A percentile compares a stretch with the other conserved stretches of the same genome.
Conservation (phyloP, 2,797 vertebrate genomes). For the Leptoclinus maculatus region DNA sequence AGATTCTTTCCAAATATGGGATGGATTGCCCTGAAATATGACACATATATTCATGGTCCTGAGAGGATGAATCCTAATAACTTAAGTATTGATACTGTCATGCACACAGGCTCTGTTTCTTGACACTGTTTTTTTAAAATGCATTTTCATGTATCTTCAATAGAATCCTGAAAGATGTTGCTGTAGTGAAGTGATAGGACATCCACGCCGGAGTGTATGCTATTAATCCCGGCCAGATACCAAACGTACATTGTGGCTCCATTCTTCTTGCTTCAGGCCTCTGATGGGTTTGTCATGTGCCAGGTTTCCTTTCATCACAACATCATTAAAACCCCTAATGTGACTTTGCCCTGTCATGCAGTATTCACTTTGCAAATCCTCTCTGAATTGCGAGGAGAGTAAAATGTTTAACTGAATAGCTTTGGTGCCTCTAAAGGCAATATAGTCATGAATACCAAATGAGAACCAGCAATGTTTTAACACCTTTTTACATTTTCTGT, state of each 20-base stretch:
- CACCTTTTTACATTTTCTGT: slow-evolving; percentile 47
- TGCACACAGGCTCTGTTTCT: neutral
- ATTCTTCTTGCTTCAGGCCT: slow-evolving; percentile 21
- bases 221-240: slow-evolving; percentile 7
- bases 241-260: slow-evolving; percentile 1
- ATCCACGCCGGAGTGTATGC: neutral
- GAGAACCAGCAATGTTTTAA: slow-evolving; percentile 22
- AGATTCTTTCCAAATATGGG: neutral
- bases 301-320: slow-evolving; percentile 59
- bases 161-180: neutral
- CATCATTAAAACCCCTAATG: slow-evolving; percentile 60
- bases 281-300: slow-evolving; percentile 35
- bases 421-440: slow-evolving; percentile 19
- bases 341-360: slow-evolving; percentile 53
- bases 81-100: neutral
- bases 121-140: neutral
- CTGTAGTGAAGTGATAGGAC: neutral
- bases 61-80: neutral
- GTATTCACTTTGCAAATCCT: slow-evolving; percentile 40
- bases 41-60: neutral
- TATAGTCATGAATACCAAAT: slow-evolving; percentile 58
- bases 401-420: slow-evolving; percentile 34
- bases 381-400: slow-evolving; percentile 23
- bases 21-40: neutral
- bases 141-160: neutral